phyloP scores from a whole-genome alignment of 2,113 vertebrate species.

The Cathartes aura region DNA sequence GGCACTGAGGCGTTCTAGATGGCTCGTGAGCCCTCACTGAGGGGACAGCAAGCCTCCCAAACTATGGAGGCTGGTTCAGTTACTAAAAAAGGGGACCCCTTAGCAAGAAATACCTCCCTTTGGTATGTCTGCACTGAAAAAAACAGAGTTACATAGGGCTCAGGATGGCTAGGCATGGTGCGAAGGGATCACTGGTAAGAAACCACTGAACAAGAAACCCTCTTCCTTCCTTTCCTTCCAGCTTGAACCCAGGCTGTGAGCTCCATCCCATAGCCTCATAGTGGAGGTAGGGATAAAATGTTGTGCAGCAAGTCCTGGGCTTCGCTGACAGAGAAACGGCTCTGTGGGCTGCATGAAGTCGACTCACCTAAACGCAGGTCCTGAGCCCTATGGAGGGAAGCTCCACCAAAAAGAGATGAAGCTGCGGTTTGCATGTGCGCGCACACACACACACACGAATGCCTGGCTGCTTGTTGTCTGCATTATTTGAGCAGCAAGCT shows the following conservation, averaged over 20 bases:
- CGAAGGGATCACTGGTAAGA: background rate
- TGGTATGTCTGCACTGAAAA: background rate
- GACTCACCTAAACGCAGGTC: background rate
- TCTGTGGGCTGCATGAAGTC: background rate
- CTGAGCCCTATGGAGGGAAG: background rate
- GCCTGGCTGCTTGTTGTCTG: background rate
- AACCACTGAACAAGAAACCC: background rate
- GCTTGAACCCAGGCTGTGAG: background rate
- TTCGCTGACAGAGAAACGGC: background rate
- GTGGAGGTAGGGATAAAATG: background rate
- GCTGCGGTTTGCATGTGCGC: background rate
- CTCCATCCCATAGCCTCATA: background rate
- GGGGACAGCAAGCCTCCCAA: background rate
- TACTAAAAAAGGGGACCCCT: background rate
- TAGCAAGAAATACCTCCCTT: background rate
- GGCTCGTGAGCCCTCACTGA: background rate
- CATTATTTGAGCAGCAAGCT: background rate
- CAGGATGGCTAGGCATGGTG: fast-evolving
- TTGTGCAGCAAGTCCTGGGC: background rate
- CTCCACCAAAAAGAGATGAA: background rate
- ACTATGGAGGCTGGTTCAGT: background rate
- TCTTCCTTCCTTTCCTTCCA: background rate
- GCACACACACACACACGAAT: no score
- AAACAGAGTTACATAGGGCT: fast-evolving
- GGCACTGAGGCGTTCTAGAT: background rate